Evolutionary conservation across 2,113 vertebrate genomes (phyloP), one percentile per base, ranked within the genome.

Genomic region (Sprattus sprattus): DNA sequence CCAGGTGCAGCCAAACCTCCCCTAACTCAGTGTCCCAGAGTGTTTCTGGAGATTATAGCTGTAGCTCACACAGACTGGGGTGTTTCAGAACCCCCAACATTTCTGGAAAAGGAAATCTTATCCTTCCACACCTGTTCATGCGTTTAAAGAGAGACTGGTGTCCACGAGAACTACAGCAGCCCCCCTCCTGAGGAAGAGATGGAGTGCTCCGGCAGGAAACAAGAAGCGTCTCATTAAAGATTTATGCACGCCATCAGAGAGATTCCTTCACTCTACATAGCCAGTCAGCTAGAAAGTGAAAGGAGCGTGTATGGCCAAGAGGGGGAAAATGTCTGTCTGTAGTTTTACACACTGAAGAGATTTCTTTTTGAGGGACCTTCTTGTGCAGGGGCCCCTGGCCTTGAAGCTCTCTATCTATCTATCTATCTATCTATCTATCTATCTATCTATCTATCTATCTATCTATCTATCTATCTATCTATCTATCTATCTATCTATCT

Each of bases 81-180:
- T 25, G 64, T 67, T 67, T 0, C 6, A 78, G 9, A 39, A 39
- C 39, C 39, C 22, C 28, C 25, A 32, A 13, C 64, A 11, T 71
- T 28, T 71, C 3, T 13, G 71, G 6, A 28, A n/a, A 45, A 28
- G n/a, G 45, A 83, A 82, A 87, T 47, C 45, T 10, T 45, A 60
- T 85, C 81, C 45, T 81, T 67, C 46, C 57, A 82, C 44, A 64
- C 81, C 83, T 88, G 81, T 46, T 86, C 25, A 54, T 57, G n/a
- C 47, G 3, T 88, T 88, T 49, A 83, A 64, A 13, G 25, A 82
- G 13, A 46, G 18, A 78, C 15, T 44, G 20, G n/a, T 45, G 28
- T 49, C 83, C 67, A 83, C 45, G 32, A 85, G 78, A 81, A 25
- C 60, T 50, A 45, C 46, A 81, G 64, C 39, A 82, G 78, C 10